Conservation (phyloP, 2,797 vertebrate species). For the Varecia variegata region DNA sequence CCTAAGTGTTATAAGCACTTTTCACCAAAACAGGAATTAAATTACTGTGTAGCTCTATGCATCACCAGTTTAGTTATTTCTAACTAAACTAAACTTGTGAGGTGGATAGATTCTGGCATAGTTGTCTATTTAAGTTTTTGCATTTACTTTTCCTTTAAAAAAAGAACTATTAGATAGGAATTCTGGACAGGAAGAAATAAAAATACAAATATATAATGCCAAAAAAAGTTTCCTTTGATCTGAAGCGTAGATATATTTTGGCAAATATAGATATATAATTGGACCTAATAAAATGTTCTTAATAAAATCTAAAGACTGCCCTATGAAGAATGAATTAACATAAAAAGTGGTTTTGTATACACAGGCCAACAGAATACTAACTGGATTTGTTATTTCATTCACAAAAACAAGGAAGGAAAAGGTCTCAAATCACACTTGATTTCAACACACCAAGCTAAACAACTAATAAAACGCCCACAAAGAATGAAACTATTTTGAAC, state of each 20-base stretch:
- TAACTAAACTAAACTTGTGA: neutral
- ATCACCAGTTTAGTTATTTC: neutral
- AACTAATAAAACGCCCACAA: constrained; percentile 68
- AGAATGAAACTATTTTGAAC: constrained; percentile 72
- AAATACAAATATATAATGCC: neutral
- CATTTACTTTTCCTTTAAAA: constrained; percentile 7
- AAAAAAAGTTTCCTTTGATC: neutral
- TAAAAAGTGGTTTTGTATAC: constrained; percentile 34
- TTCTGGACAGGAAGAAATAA: neutral
- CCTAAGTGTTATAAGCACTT: neutral
- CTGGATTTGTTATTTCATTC: constrained; percentile 57
- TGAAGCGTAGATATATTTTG: neutral
- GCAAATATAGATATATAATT: neutral
- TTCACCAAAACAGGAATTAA: neutral
- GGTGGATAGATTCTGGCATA: neutral
- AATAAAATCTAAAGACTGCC: neutral
- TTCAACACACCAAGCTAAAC: constrained; percentile 75
- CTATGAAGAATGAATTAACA: neutral
- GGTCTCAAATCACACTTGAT: constrained; percentile 58
- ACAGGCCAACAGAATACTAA: neutral
- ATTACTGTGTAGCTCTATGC: neutral
- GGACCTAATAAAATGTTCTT: constrained; percentile 18
- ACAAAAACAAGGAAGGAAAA: constrained; percentile 11
- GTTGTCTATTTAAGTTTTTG: constrained; percentile 20
- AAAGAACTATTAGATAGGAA: neutral